Base-by-base conservation (phyloP, 2,113 vertebrate genomes). In the Petromus typicus region DNA sequence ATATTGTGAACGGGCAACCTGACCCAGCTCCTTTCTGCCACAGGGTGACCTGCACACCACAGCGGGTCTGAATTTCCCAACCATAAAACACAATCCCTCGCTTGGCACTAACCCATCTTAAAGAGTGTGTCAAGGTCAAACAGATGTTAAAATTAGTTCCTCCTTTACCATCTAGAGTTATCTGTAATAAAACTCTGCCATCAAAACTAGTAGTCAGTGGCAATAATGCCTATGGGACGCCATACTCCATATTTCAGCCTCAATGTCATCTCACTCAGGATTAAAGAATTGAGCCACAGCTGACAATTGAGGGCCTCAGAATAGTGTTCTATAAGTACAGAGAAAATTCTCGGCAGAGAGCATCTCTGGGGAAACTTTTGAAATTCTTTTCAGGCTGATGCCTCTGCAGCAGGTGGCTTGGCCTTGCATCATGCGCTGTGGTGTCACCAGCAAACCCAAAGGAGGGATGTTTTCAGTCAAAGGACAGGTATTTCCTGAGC, bases 261-360 rank as follows among this genome's bases (percentile, higher is more conserved):
- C 54, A 59, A 12, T 94, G 91, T 93, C 79, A 51, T 69, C 40
- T 63, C 37, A 25, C 59, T 48, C 79, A 20, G 69, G 75, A 80
- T 54, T 93, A 64, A 94, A 91, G 81, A 87, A 79, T 34, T 27
- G 57, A 88, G 56, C 37, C 73, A 92, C 83, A 91, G 95, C 89
- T 91, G 89, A 95, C 75, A 93, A 83, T 86, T 82, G 71, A 95
- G 37, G 85, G 37, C 22, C 57, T 97, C 57, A 86, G 91, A 92
- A 97, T 32, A 90, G 63, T 17, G 27, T 69, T 86, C 73, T 90
- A 88, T 80, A 92, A 87, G 90, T 75, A 85, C 1, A 57, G 37
- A 95, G 90, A 86, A 76, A 85, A 75, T 90, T 86, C 78, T 71
- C 56, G 91, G 79, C 78, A 27, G 20, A 82, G 32, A 27, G 9